phyloP scores from a whole-genome alignment of 1,140 invertebrate genomes.

The Campoletis sonorensis region DNA sequence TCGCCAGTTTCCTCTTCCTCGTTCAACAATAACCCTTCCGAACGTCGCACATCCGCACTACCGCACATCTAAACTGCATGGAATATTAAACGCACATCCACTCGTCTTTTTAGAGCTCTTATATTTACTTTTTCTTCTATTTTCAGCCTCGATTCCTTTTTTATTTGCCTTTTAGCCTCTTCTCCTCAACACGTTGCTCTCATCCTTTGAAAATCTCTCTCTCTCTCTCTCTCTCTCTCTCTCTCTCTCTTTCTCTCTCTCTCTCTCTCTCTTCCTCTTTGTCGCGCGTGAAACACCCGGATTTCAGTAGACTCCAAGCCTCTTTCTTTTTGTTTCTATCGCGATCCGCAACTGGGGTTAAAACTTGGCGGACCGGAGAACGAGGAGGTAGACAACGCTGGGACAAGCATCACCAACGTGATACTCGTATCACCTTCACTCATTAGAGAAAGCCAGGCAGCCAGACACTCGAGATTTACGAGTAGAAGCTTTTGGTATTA shows the following conservation, averaged over 20 bases:
- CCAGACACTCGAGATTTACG: slow-evolving; percentile 14
- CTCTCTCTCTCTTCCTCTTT: background rate
- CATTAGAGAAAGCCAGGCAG: slow-evolving; percentile 25
- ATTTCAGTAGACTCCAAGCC: background rate
- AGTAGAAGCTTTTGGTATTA: slow-evolving; percentile 17
- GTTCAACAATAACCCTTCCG: background rate
- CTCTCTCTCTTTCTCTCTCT: too few relatives aligned
- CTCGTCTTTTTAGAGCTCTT: background rate
- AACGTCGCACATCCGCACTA: background rate
- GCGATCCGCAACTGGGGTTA: slow-evolving; percentile 12
- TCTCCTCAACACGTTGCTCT: too few relatives aligned
- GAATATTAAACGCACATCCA: slow-evolving; percentile 5
- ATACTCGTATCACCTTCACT: slow-evolving; percentile 30
- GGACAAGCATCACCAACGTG: slow-evolving; percentile 17
- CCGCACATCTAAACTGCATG: background rate
- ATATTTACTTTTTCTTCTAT: background rate
- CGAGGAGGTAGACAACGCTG: background rate
- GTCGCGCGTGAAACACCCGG: background rate
- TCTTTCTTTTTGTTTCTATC: slow-evolving; percentile 6
- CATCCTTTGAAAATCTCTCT: background rate
- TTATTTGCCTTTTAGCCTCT: background rate
- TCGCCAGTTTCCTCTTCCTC: slow-evolving; percentile 58
- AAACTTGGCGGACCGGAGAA: slow-evolving; percentile 12
- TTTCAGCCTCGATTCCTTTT: background rate
- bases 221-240: too few relatives aligned